A percentile compares a stretch with the other conserved stretches of the same genome.
Evolutionary conservation across 2,888 invertebrate species (phyloP).

Genomic region (Entomobrya proxima): DNA sequence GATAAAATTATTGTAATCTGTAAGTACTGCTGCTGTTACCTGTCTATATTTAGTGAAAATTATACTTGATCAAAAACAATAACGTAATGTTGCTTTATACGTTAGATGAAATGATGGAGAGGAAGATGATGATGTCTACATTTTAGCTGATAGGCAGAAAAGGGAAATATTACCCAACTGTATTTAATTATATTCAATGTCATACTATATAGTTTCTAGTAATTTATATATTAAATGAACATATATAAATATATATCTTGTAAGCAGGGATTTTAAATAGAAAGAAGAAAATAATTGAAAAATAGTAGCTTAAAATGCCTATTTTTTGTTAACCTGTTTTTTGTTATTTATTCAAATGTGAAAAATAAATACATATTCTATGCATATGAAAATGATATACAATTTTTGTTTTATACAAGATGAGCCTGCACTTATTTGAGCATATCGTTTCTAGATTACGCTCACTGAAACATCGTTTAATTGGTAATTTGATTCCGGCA

Average conservation of each 20-base stretch:
- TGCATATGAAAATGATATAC: slow-evolving; percentile 1
- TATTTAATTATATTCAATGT: slow-evolving; percentile 14
- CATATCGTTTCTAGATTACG: not conserved
- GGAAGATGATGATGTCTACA: not conserved
- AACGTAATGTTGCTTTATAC: slow-evolving; percentile 18
- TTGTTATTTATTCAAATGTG: slow-evolving; percentile 57
- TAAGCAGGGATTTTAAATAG: slow-evolving; percentile 8
- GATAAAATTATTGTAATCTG: no score
- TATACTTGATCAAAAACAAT: slow-evolving; percentile 35
- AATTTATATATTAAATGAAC: not conserved
- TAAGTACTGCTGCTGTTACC: slow-evolving; percentile 53
- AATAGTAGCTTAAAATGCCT: slow-evolving; percentile 59
- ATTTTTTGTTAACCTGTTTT: slow-evolving; percentile 65
- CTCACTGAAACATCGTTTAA: no score
- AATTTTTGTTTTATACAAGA: not conserved
- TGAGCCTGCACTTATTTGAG: not conserved
- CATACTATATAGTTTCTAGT: slow-evolving; percentile 22
- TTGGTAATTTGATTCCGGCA: no score
- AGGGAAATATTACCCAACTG: not conserved
- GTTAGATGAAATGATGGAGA: not conserved
- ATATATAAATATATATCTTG: slow-evolving; percentile 11
- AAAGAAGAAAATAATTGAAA: slow-evolving; percentile 23
- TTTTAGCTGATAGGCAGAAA: not conserved
- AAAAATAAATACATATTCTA: slow-evolving; percentile 29
- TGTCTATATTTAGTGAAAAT: slow-evolving; percentile 35